A percentile compares a stretch with the other conserved stretches of the same genome.
phyloP scores from a whole-genome alignment of 1,140 invertebrate genomes.

The Caenorhabditis tropicalis region DNA sequence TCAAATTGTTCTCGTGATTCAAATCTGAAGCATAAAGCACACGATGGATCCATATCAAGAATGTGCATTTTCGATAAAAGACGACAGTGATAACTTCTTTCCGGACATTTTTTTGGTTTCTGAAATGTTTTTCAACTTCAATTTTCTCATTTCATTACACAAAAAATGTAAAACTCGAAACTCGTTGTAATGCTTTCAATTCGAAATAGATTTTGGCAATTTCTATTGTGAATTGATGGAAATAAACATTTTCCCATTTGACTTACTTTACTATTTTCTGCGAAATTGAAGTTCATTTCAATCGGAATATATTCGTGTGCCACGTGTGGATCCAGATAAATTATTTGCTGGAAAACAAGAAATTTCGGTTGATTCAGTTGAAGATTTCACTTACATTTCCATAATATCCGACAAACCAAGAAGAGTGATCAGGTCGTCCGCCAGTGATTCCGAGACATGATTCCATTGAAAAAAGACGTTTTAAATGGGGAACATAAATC shows the following conservation, averaged over 20 bases:
- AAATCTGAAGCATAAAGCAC: slow-evolving; percentile 88
- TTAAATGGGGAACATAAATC: slow-evolving; percentile 76
- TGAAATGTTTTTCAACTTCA: too few relatives aligned
- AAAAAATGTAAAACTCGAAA: too few relatives aligned
- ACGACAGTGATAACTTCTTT: slow-evolving; percentile 82
- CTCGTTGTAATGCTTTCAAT: neutral
- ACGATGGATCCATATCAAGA: slow-evolving; percentile 89
- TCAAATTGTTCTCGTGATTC: slow-evolving; percentile 81
- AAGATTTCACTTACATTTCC: slow-evolving; percentile 77
- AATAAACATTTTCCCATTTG: neutral
- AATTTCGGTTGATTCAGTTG: slow-evolving; percentile 3
- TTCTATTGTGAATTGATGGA: too few relatives aligned
- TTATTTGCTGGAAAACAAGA: slow-evolving; percentile 78
- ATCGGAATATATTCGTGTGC: slow-evolving; percentile 85
- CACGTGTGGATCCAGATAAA: slow-evolving; percentile 90
- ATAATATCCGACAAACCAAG: slow-evolving; percentile 84
- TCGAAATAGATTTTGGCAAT: too few relatives aligned
- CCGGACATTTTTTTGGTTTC: slow-evolving; percentile 1
- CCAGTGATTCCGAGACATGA: slow-evolving; percentile 88
- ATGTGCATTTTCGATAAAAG: slow-evolving; percentile 86
- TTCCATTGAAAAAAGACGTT: slow-evolving; percentile 81
- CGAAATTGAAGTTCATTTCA: neutral
- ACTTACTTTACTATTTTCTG: slow-evolving; percentile 42
- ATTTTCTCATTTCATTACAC: too few relatives aligned
- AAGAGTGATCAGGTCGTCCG: slow-evolving; percentile 86